phyloP scores from a whole-genome alignment of 2,113 vertebrate species.

The Petroica traversi region DNA sequence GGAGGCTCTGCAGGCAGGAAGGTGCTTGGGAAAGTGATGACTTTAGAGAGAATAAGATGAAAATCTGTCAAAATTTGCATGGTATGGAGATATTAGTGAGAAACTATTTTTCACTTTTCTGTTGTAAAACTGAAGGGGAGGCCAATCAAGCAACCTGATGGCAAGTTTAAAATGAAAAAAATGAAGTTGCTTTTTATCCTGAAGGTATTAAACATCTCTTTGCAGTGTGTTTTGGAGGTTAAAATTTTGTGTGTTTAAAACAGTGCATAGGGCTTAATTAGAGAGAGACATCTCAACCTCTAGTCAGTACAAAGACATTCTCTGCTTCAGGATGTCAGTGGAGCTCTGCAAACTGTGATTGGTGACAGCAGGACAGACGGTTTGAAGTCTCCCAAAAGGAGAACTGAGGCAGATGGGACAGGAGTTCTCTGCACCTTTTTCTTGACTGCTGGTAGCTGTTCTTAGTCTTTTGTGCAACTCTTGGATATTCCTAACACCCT shows the following conservation, averaged over 20 bases:
- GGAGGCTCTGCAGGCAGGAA: not conserved
- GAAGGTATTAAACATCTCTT: not conserved
- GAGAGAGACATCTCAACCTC: not conserved
- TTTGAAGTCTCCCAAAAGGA: not conserved
- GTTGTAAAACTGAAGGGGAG: not conserved
- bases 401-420: not conserved
- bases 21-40: not conserved
- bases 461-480: not conserved
- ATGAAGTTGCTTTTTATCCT: not conserved
- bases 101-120: not conserved
- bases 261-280: not conserved
- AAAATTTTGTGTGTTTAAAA: not conserved
- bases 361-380: not conserved
- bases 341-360: not conserved
- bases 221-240: not conserved
- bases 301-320: not conserved
- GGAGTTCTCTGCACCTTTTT: not conserved
- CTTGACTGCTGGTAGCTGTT: not conserved
- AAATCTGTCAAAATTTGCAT: not conserved
- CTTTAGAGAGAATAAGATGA: not conserved
- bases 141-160: not conserved
- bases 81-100: not conserved
- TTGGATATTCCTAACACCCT: not conserved
- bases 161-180: not conserved
- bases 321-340: not conserved